Conservation (phyloP, 1,140 invertebrate genomes). For the Tribolium madens region DNA sequence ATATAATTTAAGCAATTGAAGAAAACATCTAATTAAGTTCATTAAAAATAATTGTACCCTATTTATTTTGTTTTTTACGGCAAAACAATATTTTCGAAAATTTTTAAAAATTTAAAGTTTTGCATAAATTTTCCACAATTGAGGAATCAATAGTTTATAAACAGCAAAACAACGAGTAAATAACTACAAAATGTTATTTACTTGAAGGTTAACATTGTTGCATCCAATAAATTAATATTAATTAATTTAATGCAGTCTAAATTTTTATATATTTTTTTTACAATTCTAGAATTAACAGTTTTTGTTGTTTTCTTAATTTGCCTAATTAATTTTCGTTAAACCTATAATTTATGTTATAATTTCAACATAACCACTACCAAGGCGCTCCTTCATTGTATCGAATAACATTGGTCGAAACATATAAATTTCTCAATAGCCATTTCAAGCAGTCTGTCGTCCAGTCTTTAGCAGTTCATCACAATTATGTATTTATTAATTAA, state of each 20-base stretch:
- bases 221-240: too few species aligned
- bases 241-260: background rate
- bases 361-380: background rate
- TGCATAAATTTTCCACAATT: too few species aligned
- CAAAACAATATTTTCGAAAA: background rate
- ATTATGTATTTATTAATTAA: background rate
- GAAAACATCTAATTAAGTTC: background rate
- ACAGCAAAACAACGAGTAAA: too few species aligned
- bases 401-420: constrained; percentile 16
- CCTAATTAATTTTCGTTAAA: background rate
- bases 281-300: background rate
- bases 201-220: too few species aligned
- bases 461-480: background rate
- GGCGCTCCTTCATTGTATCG: constrained; percentile 5
- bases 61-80: background rate
- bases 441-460: background rate
- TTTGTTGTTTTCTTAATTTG: background rate
- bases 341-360: background rate
- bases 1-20: background rate
- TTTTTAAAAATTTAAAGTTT: background rate
- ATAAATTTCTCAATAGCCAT: constrained; percentile 31
- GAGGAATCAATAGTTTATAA: too few species aligned
- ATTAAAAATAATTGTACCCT: background rate
- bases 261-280: background rate
- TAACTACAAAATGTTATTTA: too few species aligned